Percentiles rank a stretch among this genome's conserved stretches.
phyloP scores from a whole-genome alignment of 2,113 vertebrate genomes.

The Baryphthengus martii region DNA sequence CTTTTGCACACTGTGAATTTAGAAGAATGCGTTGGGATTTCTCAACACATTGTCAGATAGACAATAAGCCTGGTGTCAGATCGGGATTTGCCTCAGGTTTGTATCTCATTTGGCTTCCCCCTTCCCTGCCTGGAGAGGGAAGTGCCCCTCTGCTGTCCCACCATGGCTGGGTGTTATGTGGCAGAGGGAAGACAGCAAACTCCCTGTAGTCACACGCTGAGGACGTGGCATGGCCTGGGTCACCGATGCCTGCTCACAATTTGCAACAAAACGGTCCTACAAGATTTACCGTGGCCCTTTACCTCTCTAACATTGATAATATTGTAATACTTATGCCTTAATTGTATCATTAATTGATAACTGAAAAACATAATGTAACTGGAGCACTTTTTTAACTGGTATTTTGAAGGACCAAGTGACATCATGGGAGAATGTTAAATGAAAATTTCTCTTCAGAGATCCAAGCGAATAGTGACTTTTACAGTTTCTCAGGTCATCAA shows the following conservation, averaged over 20 bases:
- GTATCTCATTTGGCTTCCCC: not conserved
- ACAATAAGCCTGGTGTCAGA: not conserved
- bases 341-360: not conserved
- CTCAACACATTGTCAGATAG: not conserved
- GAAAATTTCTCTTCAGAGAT: not conserved
- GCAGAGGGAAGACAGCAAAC: not conserved
- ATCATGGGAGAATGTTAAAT: not conserved
- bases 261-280: not conserved
- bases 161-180: too few relatives aligned
- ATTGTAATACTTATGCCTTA: not conserved
- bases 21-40: not conserved
- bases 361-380: not conserved
- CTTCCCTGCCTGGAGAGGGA: not conserved
- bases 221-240: not conserved
- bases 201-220: accelerated
- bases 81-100: not conserved
- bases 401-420: not conserved
- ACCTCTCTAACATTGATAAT: not conserved
- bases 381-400: not conserved
- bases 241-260: too few relatives aligned
- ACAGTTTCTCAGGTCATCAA: not conserved
- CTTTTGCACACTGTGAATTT: not conserved
- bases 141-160: not conserved
- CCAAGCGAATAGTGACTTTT: not conserved
- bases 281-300: not conserved